Percentiles rank a stretch among this genome's conserved stretches.
Evolutionary conservation across 2,797 vertebrate genomes (phyloP).

Genomic region (Cuculus canorus): DNA sequence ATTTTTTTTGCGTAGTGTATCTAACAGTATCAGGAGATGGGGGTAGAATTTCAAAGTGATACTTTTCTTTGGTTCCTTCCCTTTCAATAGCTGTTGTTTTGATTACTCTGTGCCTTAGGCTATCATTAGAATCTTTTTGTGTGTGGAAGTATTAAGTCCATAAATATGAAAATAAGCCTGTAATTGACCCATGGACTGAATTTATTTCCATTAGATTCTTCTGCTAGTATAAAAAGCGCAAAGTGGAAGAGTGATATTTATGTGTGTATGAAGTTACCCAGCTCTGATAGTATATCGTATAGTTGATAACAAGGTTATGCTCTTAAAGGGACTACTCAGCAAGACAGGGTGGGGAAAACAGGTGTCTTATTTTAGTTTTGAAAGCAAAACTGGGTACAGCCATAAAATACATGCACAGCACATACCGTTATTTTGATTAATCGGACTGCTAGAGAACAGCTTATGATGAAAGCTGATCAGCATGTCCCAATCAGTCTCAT

Average conservation of each 20-base stretch:
- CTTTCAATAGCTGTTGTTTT: slow-evolving; percentile 69
- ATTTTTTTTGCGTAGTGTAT: slow-evolving; percentile 38
- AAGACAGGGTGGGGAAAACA: slow-evolving; percentile 15
- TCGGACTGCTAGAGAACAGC: slow-evolving; percentile 7
- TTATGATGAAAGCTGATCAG: slow-evolving; percentile 7
- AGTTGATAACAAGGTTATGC: slow-evolving; percentile 51
- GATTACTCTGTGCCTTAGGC: slow-evolving; percentile 72
- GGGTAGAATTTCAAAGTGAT: slow-evolving; percentile 48
- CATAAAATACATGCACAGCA: background rate
- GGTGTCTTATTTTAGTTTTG: slow-evolving; percentile 44
- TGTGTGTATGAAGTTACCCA: slow-evolving; percentile 39
- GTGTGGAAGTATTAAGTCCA: slow-evolving; percentile 73
- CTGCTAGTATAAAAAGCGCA: slow-evolving; percentile 63
- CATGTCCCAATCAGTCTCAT: background rate
- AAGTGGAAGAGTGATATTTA: slow-evolving; percentile 61
- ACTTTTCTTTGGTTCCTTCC: slow-evolving; percentile 36
- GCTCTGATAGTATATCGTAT: slow-evolving; percentile 34
- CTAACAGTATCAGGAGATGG: slow-evolving; percentile 8
- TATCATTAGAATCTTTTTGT: slow-evolving; percentile 75
- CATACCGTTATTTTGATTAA: slow-evolving; percentile 19
- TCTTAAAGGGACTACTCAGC: slow-evolving; percentile 31
- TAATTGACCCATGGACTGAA: slow-evolving; percentile 76
- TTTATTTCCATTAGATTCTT: slow-evolving; percentile 75
- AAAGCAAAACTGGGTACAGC: slow-evolving; percentile 13
- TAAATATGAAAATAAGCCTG: slow-evolving; percentile 78